These are phyloP conservation scores for Anabacerthia variegaticeps DNA, from an alignment of 2,797 vertebrate genomes.

Conservation along the genomic window DNA sequence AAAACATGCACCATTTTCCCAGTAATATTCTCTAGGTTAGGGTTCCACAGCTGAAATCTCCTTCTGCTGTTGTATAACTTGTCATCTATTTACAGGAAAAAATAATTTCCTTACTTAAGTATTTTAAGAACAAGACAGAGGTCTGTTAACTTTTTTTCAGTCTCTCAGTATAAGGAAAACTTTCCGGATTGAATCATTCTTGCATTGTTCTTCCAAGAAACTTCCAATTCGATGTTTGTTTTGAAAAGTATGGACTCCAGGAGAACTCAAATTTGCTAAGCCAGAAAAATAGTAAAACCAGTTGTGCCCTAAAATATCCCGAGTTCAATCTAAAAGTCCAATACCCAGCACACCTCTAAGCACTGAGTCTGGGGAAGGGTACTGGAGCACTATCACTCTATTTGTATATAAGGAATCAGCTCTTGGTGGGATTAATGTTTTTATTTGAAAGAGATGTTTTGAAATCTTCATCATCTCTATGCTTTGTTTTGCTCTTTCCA, in stretches of 20 bases:
- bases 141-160: neutral
- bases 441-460: neutral
- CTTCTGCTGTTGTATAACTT: neutral
- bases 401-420: neutral
- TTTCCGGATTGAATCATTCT: neutral
- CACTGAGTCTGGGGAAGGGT: neutral
- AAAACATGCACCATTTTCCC: neutral
- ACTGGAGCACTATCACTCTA: neutral
- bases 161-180: neutral
- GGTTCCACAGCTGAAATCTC: neutral
- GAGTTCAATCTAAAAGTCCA: neutral
- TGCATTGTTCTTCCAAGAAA: neutral
- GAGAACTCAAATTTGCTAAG: neutral
- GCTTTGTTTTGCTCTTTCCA: neutral
- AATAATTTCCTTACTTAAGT: neutral
- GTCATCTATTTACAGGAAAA: neutral
- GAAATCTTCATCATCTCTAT: neutral
- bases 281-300: neutral
- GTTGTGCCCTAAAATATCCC: neutral
- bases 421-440: neutral
- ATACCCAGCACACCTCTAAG: neutral
- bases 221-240: neutral
- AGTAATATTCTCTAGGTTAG: neutral
- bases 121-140: neutral
- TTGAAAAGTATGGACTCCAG: neutral